Evolutionary conservation across 2,797 vertebrate genomes (phyloP).

Genomic region (Sebastes baramenuke): DNA sequence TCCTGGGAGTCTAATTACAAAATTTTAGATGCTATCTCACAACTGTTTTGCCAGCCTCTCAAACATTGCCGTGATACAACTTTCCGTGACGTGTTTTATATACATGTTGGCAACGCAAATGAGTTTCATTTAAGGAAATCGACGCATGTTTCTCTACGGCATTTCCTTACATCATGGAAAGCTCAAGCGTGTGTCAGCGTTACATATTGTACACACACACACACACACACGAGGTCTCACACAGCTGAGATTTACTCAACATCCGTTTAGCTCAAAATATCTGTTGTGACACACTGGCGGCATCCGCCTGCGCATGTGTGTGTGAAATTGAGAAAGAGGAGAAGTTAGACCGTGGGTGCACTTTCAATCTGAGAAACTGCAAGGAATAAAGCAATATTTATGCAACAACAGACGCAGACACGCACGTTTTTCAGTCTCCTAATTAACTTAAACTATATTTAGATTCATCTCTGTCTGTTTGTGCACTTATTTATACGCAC

Average conservation of each 20-base stretch:
- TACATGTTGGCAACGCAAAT: neutral
- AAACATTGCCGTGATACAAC: neutral
- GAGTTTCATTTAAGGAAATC: neutral
- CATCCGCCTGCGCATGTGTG: neutral
- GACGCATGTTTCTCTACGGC: neutral
- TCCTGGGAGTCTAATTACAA: too few relatives aligned
- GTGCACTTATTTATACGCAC: neutral
- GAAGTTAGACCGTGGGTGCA: slow-evolving; percentile 36
- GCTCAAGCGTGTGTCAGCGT: slow-evolving; percentile 11
- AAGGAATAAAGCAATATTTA: neutral
- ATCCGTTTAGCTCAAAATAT: slow-evolving; percentile 65
- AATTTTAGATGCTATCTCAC: too few relatives aligned
- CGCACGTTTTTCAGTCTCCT: neutral
- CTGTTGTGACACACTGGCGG: slow-evolving; percentile 59
- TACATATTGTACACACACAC: neutral
- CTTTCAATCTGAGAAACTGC: slow-evolving; percentile 43
- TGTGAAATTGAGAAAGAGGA: slow-evolving; percentile 43
- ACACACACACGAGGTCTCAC: neutral
- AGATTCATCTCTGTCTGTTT: neutral
- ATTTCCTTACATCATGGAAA: slow-evolving; percentile 54
- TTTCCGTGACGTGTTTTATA: slow-evolving; percentile 22
- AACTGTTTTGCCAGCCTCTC: neutral
- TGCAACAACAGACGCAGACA: neutral
- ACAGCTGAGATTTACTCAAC: slow-evolving; percentile 62
- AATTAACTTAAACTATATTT: neutral